Conservation (phyloP, 2,888 invertebrate genomes). For the Lepidochitona cinerea region DNA sequence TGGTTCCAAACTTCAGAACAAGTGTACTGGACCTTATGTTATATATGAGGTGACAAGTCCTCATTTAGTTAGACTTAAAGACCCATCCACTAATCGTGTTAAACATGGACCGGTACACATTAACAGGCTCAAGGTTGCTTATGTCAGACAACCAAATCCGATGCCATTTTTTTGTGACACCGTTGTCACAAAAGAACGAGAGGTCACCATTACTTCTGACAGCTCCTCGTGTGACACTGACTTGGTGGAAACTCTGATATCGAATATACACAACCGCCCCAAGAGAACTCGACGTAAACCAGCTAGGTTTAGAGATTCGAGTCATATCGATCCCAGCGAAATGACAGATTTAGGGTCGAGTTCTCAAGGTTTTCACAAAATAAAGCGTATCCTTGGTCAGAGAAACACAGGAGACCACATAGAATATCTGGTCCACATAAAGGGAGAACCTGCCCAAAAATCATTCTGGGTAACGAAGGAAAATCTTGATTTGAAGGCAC, state of each 20-base stretch:
- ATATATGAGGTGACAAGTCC: slow-evolving; percentile 22
- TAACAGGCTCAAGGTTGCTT: slow-evolving; percentile 30
- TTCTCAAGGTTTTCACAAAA: neutral
- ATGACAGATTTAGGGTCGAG: neutral
- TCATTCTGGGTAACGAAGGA: slow-evolving; percentile 16
- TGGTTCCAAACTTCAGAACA: slow-evolving; percentile 26
- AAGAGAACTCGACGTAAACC: neutral
- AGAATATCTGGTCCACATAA: slow-evolving; percentile 24
- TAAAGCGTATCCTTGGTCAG: slow-evolving; percentile 26
- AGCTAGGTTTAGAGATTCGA: neutral
- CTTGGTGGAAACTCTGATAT: neutral
- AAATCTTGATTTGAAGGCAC: neutral
- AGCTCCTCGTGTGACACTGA: too few species aligned
- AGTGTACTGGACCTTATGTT: slow-evolving; percentile 30
- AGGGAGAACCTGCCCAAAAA: slow-evolving; percentile 28
- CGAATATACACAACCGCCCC: neutral
- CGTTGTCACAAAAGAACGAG: too few species aligned
- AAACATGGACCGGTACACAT: slow-evolving; percentile 25
- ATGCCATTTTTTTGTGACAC: slow-evolving; percentile 13
- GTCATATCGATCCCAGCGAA: neutral
- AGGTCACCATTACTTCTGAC: too few species aligned
- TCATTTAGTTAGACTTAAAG: slow-evolving; percentile 21
- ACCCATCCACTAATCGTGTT: slow-evolving; percentile 10
- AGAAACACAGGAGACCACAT: slow-evolving; percentile 17
- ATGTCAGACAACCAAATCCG: slow-evolving; percentile 27